Evolutionary conservation across 2,888 invertebrate species (phyloP).

Genomic region (Agrenia bidenticulata): DNA sequence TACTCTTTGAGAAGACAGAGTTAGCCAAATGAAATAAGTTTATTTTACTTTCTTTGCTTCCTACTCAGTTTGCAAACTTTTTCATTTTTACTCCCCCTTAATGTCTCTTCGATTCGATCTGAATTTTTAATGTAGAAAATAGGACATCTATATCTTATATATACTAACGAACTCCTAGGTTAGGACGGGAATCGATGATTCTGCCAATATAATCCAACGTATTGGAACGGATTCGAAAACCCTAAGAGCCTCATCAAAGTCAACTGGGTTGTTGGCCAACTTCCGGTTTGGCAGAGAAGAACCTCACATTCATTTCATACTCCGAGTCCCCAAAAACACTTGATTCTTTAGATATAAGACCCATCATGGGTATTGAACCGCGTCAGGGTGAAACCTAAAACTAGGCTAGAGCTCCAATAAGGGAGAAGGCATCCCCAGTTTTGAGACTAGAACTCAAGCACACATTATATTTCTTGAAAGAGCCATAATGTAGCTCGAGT

Average conservation of each 20-base stretch:
- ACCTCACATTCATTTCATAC: not conserved
- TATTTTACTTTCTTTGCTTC: constrained; percentile 1
- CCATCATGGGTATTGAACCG: not conserved
- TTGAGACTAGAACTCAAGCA: not conserved
- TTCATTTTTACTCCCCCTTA: no score
- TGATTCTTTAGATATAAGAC: not conserved
- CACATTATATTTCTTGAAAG: not conserved
- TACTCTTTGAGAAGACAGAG: not conserved
- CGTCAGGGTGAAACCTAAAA: constrained; percentile 3
- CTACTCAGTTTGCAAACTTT: no score
- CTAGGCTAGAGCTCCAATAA: not conserved
- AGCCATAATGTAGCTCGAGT: not conserved
- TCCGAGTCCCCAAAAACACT: not conserved
- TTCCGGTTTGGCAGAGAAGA: constrained; percentile 15
- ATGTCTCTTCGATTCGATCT: no score
- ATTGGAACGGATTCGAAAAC: constrained; percentile 6
- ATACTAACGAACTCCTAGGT: no score
- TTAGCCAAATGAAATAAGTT: constrained; percentile 3
- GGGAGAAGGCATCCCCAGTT: not conserved
- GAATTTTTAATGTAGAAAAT: no score
- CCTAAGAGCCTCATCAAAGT: constrained; percentile 15
- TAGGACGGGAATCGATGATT: not conserved
- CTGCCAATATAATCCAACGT: not conserved
- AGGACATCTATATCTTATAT: no score
- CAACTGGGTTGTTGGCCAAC: constrained; percentile 14